Conservation (phyloP, 1,140 invertebrate species). For the Hyposmocoma kahamanoa region DNA sequence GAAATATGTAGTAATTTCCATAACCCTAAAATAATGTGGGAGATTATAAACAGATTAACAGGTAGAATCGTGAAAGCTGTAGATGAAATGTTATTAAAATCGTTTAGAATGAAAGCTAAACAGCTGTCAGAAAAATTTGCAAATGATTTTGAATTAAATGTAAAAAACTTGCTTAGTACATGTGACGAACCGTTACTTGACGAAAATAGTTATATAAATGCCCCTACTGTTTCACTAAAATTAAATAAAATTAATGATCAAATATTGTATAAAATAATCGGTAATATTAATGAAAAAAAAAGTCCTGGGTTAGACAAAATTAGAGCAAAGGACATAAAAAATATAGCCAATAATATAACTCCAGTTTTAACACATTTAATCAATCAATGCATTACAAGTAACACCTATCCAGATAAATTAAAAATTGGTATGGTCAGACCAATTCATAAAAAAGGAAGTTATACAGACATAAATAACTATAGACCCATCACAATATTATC, state of each 20-base stretch:
- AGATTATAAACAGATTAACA: slow-evolving; percentile 6
- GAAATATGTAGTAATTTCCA: slow-evolving; percentile 2
- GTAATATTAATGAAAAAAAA: slow-evolving; percentile 5
- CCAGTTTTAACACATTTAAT: slow-evolving; percentile 7
- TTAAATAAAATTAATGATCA: slow-evolving; percentile 7
- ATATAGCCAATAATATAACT: neutral
- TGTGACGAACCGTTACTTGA: slow-evolving; percentile 6
- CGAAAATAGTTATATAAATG: neutral
- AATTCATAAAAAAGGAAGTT: slow-evolving; percentile 6
- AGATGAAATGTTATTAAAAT: slow-evolving; percentile 2
- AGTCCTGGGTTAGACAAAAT: slow-evolving; percentile 7
- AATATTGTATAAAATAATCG: slow-evolving; percentile 1
- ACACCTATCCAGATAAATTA: neutral
- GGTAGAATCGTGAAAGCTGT: slow-evolving; percentile 6
- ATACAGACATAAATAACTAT: slow-evolving; percentile 2
- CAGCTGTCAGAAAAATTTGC: slow-evolving; percentile 6
- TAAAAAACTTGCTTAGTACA: neutral
- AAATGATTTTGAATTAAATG: slow-evolving; percentile 3
- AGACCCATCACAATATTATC: slow-evolving; percentile 3
- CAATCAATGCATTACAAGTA: neutral
- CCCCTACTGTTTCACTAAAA: neutral
- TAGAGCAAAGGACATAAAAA: slow-evolving; percentile 5
- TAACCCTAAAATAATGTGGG: slow-evolving; percentile 5
- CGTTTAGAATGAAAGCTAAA: too few relatives aligned
- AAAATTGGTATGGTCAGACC: slow-evolving; percentile 3